Evolutionary conservation across 2,797 vertebrate genomes (phyloP), one percentile per base, ranked within the genome.

Genomic region (Sternarchorhynchus goeldii): DNA sequence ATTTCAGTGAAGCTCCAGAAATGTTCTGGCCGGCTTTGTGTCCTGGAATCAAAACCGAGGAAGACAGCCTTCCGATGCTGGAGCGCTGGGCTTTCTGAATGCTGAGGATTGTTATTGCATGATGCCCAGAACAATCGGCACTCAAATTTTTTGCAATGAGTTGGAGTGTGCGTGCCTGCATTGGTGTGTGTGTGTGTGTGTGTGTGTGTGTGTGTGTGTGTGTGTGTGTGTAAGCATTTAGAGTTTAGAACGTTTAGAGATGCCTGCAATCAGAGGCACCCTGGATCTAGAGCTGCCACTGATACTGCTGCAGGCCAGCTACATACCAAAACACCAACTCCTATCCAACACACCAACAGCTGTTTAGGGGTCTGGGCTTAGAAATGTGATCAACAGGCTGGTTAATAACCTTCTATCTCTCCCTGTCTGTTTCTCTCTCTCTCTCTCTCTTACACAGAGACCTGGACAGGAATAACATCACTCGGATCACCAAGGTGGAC

Each of bases 391-490:
- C 1, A 16, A 29, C 21, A 1, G 14, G 12, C 62, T 36, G 45
- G 45, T 50, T 50, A 50, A 50, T 50, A 50, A 50, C 32, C 34
- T 18, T 34, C 31, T 75, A 29, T 68, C 41, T 55, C n/a, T 64
- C 68, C 4, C 56, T 29, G 7, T 62, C 18, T 66, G 5, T 59
- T 6, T 68, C 58, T 58, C 5, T 88, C 83, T 63, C 12, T 66
- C 62, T 81, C 76, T 85, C 73, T 39, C 70, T 64, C 56, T 86
- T 21, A 85, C 63, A 84, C 56, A 99, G 97, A 89, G 97, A 99
- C 89, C 89, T 99, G 88, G 96, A 99, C 90, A 94, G 93, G 91
- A 99, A 99, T 86, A 99, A 99, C 85, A 97, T 99, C 89, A 98
- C 96, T 77, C 94, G 96, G 83, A 95, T 99, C 89, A 95, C 95